Evolutionary conservation across 2,113 vertebrate species (phyloP).

Genomic region (Corythornis cristatus): DNA sequence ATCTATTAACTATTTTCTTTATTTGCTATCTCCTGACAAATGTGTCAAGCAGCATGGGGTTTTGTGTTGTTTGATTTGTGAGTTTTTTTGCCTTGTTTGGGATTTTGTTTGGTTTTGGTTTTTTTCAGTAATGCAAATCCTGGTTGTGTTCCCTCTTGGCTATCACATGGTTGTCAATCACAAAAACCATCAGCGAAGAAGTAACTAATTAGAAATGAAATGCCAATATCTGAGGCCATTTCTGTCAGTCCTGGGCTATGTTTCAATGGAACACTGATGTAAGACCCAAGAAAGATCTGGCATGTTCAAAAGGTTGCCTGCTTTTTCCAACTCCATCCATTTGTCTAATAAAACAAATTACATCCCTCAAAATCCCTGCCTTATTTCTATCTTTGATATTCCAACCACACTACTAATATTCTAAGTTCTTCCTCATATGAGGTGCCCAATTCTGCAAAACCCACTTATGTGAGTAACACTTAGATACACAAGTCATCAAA

Average conservation of each 20-base stretch:
- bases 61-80: neutral
- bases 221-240: neutral
- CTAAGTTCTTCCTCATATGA: neutral
- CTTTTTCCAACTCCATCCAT: neutral
- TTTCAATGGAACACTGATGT: neutral
- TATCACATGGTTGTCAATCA: constrained; percentile 9
- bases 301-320: neutral
- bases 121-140: neutral
- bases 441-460: neutral
- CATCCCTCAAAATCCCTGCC: neutral
- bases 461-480: neutral
- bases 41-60: neutral
- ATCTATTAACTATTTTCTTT: constrained; percentile 49
- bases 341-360: neutral
- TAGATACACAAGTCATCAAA: neutral
- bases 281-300: neutral
- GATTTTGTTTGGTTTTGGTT: neutral
- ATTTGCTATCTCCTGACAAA: neutral
- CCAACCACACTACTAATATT: neutral
- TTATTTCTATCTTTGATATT: neutral
- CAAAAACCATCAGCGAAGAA: neutral
- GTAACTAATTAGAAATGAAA: constrained; percentile 40
- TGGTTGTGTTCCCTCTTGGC: constrained; percentile 12
- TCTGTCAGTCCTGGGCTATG: neutral
- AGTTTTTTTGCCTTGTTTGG: neutral